Percentiles rank a stretch among this genome's conserved stretches.
Evolutionary conservation across 2,888 invertebrate genomes (phyloP).

Genomic region (Hypena proboscidalis): DNA sequence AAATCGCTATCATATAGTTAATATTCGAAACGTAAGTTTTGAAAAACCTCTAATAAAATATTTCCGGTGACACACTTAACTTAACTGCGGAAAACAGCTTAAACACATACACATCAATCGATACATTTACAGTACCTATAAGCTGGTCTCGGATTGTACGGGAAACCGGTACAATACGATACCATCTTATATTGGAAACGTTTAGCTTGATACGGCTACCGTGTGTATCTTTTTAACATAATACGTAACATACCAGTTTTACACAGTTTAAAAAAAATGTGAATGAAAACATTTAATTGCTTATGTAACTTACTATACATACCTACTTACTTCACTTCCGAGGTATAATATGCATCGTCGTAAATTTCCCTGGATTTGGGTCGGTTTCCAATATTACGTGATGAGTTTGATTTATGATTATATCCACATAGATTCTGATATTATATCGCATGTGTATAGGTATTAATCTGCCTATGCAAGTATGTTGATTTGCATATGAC

Average conservation of each 20-base stretch:
- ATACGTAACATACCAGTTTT: constrained; percentile 4
- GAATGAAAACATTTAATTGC: background rate
- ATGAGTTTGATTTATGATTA: background rate
- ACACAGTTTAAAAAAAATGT: background rate
- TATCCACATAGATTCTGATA: too few relatives aligned
- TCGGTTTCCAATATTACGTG: background rate
- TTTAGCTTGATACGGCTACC: too few relatives aligned
- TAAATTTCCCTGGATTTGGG: constrained; percentile 1
- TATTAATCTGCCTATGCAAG: too few relatives aligned
- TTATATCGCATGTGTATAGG: too few relatives aligned
- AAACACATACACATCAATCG: too few relatives aligned
- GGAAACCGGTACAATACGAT: too few relatives aligned
- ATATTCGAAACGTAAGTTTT: too few relatives aligned
- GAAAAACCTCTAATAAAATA: background rate
- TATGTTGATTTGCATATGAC: too few relatives aligned
- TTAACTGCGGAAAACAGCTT: background rate
- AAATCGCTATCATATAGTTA: too few relatives aligned
- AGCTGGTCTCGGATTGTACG: too few relatives aligned
- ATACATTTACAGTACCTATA: too few relatives aligned
- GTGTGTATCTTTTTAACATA: background rate
- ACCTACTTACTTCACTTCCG: background rate
- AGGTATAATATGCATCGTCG: background rate
- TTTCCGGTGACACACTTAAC: background rate
- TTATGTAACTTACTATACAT: background rate
- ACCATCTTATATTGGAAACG: too few relatives aligned